Evolutionary conservation across 1,140 invertebrate genomes (phyloP), one percentile per base, ranked within the genome.

Genomic region (Drosophila albomicans): DNA sequence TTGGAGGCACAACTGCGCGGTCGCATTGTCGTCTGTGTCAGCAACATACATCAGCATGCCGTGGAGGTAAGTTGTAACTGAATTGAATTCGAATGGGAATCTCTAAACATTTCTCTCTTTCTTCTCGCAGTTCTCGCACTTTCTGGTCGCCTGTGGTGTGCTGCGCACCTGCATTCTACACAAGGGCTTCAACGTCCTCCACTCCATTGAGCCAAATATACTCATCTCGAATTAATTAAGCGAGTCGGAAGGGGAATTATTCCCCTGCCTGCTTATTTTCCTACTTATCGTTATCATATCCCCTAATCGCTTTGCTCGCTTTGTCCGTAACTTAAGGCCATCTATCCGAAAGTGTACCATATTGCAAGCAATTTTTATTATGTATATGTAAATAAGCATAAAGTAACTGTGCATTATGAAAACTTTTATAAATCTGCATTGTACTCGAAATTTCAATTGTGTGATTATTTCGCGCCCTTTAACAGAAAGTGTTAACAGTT

Each of bases 1-100:
- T 96, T 89, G 93, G 95, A 91, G 91, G 94, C 75, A 92, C 93
- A 93, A 92, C 94, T 93, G 91, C 63, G 72, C 1, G 92, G 95
- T 32, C 95, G 95, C 82, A 95, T 96, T 45, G 95, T 98, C 52
- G 95, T 97, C 3, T 94, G 98, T 65, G 94, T 98, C 43, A 96
- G 96, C 15, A 95, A 94, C n/a, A 94, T 95, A 57, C 95, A 96
- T 85, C 95, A 96, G 79, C 95, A 96, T 78, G 95, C 96, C 56
- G 94, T 95, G 63, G 93, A 96, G 94, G 96, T 97, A 93, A 94
- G 93, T 93, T 25, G 0, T 4, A 25, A 25, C 15, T 38, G 10
- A 38, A 25, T 25, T 25, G 20, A 3, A 20, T 20, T 20, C n/a
- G n/a, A n/a, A n/a, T n/a, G n/a, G n/a, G n/a, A n/a, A n/a, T n/a